Evolutionary conservation across 2,113 vertebrate species (phyloP).

Genomic region (Aspiorhynchus laticeps): DNA sequence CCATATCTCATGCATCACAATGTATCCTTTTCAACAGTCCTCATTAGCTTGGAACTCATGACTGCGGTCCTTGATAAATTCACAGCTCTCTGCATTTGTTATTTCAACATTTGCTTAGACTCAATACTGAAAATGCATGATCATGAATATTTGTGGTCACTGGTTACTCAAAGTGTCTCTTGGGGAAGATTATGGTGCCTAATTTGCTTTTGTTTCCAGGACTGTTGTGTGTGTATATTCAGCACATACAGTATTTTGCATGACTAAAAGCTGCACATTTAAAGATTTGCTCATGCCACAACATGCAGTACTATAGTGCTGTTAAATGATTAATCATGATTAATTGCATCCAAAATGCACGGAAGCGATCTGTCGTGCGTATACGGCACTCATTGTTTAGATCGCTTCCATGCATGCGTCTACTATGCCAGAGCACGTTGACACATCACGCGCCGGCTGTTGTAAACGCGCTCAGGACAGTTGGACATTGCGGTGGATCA

Average conservation of each 20-base stretch:
- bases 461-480: too few species aligned
- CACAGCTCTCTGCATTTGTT: slow-evolving; percentile 15
- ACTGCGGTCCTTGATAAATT: slow-evolving; percentile 12
- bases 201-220: slow-evolving; percentile 13
- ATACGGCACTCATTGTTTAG: too few species aligned
- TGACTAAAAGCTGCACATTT: background rate
- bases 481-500: too few species aligned
- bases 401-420: too few species aligned
- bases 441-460: too few species aligned
- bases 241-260: background rate
- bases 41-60: slow-evolving; percentile 13
- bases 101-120: slow-evolving; percentile 28
- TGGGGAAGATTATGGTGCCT: slow-evolving; percentile 3
- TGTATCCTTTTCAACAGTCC: background rate
- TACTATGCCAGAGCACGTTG: too few species aligned
- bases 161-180: slow-evolving; percentile 23
- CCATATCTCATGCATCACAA: slow-evolving; percentile 18
- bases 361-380: too few species aligned
- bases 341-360: too few species aligned
- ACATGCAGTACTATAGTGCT: background rate
- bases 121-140: background rate
- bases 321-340: too few species aligned
- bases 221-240: background rate
- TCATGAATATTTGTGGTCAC: slow-evolving; percentile 27
- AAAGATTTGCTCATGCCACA: background rate